phyloP scores from a whole-genome alignment of 2,113 vertebrate genomes.

The Chelonoidis abingdonii region DNA sequence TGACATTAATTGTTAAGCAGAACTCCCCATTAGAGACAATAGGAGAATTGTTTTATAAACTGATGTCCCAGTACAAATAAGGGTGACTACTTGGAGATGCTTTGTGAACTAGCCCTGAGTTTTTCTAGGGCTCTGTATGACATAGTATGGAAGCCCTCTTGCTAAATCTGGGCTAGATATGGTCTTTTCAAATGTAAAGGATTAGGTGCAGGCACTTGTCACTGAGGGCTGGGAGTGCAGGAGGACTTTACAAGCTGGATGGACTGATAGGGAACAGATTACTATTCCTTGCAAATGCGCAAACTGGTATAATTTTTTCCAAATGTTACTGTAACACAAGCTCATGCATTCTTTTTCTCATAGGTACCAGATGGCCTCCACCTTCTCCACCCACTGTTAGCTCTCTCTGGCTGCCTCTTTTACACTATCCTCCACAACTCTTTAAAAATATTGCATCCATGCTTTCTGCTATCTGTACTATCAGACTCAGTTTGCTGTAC shows the following conservation, averaged over 20 bases:
- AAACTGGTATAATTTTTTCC: neutral
- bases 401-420: neutral
- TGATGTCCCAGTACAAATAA: neutral
- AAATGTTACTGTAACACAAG: neutral
- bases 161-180: neutral
- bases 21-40: neutral
- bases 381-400: neutral
- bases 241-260: neutral
- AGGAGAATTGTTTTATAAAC: neutral
- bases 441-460: neutral
- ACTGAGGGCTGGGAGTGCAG: neutral
- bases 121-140: neutral
- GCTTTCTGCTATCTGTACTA: neutral
- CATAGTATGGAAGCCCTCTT: neutral
- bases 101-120: neutral
- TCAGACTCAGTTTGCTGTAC: neutral
- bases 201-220: neutral
- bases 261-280: neutral
- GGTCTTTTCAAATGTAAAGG: accelerated
- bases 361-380: neutral
- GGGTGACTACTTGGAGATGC: neutral
- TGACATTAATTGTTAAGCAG: neutral
- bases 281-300: neutral
- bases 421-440: neutral
- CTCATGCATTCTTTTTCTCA: neutral